Conservation (phyloP, 2,888 invertebrate genomes). For the Beris morrisii region DNA sequence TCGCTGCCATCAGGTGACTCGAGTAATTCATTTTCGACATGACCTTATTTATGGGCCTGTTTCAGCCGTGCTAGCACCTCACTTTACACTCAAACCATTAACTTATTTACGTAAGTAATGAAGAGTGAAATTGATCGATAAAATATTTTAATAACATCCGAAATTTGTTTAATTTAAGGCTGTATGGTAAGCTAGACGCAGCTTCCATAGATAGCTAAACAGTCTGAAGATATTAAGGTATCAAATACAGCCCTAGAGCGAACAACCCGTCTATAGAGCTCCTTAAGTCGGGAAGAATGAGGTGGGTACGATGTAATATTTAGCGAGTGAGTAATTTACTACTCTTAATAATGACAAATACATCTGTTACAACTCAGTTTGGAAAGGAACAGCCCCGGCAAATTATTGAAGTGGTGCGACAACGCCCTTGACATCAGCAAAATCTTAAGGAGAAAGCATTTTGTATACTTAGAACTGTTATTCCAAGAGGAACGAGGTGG, state of each 20-base stretch:
- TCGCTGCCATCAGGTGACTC: too few relatives aligned
- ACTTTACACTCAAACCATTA: too few relatives aligned
- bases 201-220: constrained; percentile 6
- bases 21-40: constrained; percentile 9
- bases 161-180: constrained; percentile 21
- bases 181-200: constrained; percentile 16
- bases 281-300: neutral
- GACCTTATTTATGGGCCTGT: constrained; percentile 12
- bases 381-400: constrained; percentile 17
- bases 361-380: constrained; percentile 29
- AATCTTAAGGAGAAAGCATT: constrained; percentile 18
- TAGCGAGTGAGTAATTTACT: constrained; percentile 31
- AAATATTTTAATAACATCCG: constrained; percentile 26
- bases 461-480: constrained; percentile 5
- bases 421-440: constrained; percentile 14
- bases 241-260: neutral
- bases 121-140: constrained; percentile 32
- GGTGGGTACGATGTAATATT: constrained; percentile 23
- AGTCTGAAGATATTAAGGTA: neutral
- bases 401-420: constrained; percentile 24
- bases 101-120: constrained; percentile 15
- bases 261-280: neutral
- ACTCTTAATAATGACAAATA: constrained; percentile 33
- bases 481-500: too few relatives aligned
- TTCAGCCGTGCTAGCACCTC: constrained; percentile 1